Percentiles rank a stretch among this genome's conserved stretches.
These are phyloP conservation scores for Labrus mixtus DNA, from an alignment of 2,113 vertebrate genomes.

Conservation along the genomic window DNA sequence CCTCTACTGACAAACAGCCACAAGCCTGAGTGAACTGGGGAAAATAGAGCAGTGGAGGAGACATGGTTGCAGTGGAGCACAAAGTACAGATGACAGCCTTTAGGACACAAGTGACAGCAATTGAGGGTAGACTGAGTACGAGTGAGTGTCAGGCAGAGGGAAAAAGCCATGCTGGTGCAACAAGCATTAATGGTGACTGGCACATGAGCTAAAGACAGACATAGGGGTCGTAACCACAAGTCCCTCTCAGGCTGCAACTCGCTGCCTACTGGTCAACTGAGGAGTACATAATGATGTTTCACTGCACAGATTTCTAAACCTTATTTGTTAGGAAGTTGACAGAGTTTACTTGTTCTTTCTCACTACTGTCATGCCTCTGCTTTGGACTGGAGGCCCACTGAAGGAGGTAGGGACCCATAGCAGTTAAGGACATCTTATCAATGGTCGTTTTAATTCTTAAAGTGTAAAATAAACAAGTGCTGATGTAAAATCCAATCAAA, in stretches of 20 bases:
- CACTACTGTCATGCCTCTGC: conserved; percentile 9
- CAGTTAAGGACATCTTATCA: not conserved
- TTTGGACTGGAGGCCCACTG: not conserved
- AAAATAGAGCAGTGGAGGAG: conserved; percentile 71
- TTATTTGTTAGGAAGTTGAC: conserved; percentile 39
- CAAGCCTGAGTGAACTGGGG: conserved; percentile 78
- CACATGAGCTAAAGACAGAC: conserved; percentile 65
- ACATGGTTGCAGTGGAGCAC: conserved; percentile 72
- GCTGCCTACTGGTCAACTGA: conserved; percentile 50
- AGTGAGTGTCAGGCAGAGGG: conserved; percentile 71
- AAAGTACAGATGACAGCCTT: conserved; percentile 80
- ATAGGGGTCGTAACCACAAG: conserved; percentile 57
- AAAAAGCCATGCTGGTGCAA: conserved; percentile 58
- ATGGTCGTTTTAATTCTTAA: not conserved
- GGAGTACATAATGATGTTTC: conserved; percentile 57
- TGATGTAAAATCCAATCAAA: not conserved
- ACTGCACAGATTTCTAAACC: conserved; percentile 24
- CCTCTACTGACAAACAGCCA: conserved; percentile 77
- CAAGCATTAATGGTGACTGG: conserved; percentile 71
- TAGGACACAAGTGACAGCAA: conserved; percentile 77
- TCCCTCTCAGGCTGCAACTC: conserved; percentile 37
- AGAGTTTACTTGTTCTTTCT: conserved; percentile 26
- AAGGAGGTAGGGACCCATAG: not conserved
- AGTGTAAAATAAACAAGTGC: not conserved
- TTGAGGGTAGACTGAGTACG: conserved; percentile 76